These are phyloP conservation scores for Mimumesa dahlbomi DNA, from an alignment of 2,888 invertebrate genomes.

Conservation along the genomic window DNA sequence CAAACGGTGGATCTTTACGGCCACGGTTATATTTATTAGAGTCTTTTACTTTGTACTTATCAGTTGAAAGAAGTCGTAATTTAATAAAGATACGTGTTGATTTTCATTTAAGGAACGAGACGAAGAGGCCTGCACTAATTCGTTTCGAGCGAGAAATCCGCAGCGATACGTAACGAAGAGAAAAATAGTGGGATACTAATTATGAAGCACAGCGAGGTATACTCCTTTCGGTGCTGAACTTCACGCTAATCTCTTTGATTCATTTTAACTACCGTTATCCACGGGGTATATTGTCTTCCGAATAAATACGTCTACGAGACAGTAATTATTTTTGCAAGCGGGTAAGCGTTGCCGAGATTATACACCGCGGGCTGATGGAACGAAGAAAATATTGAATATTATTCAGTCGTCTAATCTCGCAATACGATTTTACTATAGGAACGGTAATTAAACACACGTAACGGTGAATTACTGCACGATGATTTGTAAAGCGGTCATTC, in stretches of 20 bases:
- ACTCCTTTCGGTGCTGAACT: constrained; percentile 7
- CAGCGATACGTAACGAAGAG: constrained; percentile 26
- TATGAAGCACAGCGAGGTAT: constrained; percentile 1
- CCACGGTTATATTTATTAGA: neutral
- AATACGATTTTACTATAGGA: constrained; percentile 21
- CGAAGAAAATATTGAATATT: constrained; percentile 43
- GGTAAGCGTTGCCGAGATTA: constrained; percentile 21
- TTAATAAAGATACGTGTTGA: constrained; percentile 2
- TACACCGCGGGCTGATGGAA: constrained; percentile 24
- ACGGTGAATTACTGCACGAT: constrained; percentile 38
- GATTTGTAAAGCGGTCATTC: constrained; percentile 32
- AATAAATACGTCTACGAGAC: constrained; percentile 29
- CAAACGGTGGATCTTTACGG: no score
- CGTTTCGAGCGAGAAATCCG: constrained; percentile 16
- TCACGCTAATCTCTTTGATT: constrained; percentile 24
- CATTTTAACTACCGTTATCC: constrained; percentile 44
- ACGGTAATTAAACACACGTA: constrained; percentile 46
- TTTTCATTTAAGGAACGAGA: constrained; percentile 17
- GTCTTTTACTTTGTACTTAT: neutral
- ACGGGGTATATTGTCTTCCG: constrained; percentile 45
- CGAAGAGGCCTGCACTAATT: constrained; percentile 7
- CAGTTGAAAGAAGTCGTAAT: neutral
- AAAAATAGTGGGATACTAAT: neutral
- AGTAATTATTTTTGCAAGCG: constrained; percentile 29
- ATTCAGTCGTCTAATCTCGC: constrained; percentile 40